These are phyloP conservation scores for Pachyramphus minor DNA, from an alignment of 2,113 vertebrate species.

Conservation along the genomic window DNA sequence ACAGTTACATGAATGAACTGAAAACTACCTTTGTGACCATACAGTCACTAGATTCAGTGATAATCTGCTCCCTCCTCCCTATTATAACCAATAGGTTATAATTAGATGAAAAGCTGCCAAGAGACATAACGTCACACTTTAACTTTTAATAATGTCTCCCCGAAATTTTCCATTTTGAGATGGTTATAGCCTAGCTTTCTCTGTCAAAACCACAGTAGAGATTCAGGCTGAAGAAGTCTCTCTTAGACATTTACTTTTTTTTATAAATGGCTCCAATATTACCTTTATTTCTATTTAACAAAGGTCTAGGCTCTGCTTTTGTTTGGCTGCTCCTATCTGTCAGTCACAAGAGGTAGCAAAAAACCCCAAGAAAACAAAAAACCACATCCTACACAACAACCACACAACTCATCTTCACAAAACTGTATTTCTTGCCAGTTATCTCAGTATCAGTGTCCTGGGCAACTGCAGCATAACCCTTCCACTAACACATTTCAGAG, in stretches of 20 bases:
- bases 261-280: neutral
- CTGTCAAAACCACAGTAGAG: neutral
- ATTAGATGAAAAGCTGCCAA: neutral
- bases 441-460: neutral
- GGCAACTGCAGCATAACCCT: neutral
- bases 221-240: neutral
- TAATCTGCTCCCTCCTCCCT: neutral
- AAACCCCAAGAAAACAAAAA: neutral
- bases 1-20: neutral
- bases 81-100: neutral
- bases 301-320: neutral
- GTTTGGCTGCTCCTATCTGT: neutral
- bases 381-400: neutral
- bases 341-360: neutral
- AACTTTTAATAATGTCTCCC: neutral
- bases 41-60: neutral
- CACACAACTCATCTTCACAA: neutral
- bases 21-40: neutral
- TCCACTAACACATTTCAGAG: neutral
- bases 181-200: neutral
- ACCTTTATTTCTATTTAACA: neutral
- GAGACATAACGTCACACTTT: neutral
- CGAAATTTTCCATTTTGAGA: neutral
- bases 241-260: neutral
- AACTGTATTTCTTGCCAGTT: neutral